Conservation (phyloP, 2,113 vertebrate species). For the Scolopax mira region DNA sequence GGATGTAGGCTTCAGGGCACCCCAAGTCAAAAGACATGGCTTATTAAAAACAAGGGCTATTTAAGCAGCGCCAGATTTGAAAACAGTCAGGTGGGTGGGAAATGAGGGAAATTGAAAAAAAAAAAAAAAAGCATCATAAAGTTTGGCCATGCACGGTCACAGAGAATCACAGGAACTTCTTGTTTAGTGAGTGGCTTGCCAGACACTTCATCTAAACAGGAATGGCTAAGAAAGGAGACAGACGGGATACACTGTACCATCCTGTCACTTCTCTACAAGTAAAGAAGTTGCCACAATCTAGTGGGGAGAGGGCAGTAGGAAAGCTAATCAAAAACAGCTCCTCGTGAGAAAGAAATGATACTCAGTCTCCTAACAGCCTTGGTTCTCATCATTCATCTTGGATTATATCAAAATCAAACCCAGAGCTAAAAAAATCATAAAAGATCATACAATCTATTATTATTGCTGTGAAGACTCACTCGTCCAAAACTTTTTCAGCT, state of each 20-base stretch:
- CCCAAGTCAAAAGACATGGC: background rate
- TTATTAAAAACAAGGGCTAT: background rate
- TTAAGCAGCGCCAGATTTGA: background rate
- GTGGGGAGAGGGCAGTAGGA: background rate
- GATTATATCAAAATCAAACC: background rate
- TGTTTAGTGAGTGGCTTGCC: background rate
- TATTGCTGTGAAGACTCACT: slow-evolving; percentile 77
- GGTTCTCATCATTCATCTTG: background rate
- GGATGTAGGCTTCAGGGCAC: background rate
- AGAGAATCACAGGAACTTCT: background rate
- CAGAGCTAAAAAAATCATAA: background rate
- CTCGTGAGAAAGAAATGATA: background rate
- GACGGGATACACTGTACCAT: background rate
- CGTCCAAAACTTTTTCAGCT: slow-evolving; percentile 82
- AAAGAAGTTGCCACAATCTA: background rate
- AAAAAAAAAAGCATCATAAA: background rate
- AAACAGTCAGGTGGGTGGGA: background rate
- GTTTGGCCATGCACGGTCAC: background rate
- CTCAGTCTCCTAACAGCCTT: background rate
- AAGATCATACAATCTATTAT: background rate
- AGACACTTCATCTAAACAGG: background rate
- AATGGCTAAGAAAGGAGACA: background rate
- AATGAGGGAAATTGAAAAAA: background rate
- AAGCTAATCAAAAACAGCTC: background rate
- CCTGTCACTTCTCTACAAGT: background rate